Evolutionary conservation across 2,888 invertebrate species (phyloP).

Genomic region (Parelbella ahira): DNA sequence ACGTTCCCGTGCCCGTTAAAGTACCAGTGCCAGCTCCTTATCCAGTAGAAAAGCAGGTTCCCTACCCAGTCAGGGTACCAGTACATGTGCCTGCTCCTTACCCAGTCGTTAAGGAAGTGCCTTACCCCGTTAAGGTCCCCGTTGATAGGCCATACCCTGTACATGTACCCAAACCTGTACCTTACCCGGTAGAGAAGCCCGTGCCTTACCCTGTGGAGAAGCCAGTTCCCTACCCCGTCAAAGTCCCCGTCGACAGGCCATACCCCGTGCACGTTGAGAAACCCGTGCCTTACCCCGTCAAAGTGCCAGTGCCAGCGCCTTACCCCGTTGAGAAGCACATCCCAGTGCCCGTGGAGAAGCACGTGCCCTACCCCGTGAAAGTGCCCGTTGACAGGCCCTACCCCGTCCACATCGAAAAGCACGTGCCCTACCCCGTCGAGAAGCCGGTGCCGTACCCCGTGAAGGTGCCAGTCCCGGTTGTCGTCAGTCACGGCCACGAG

Average conservation of each 20-base stretch:
- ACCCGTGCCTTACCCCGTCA: slow-evolving; percentile 83
- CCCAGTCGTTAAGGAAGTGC: slow-evolving; percentile 83
- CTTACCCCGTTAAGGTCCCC: slow-evolving; percentile 75
- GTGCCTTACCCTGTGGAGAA: slow-evolving; percentile 86
- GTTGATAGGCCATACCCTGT: slow-evolving; percentile 86
- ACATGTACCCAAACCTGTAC: slow-evolving; percentile 83
- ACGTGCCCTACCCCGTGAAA: slow-evolving; percentile 72
- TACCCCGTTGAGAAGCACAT: slow-evolving; percentile 87
- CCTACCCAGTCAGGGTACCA: slow-evolving; percentile 86
- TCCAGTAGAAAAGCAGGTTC: slow-evolving; percentile 84
- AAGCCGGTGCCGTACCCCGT: slow-evolving; percentile 85
- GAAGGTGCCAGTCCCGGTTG: slow-evolving; percentile 77
- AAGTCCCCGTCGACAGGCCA: slow-evolving; percentile 75
- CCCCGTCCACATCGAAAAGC: slow-evolving; percentile 85
- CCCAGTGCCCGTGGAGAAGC: slow-evolving; percentile 84
- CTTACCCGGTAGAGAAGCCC: slow-evolving; percentile 84
- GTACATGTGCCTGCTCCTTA: slow-evolving; percentile 83
- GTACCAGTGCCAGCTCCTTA: slow-evolving; percentile 85
- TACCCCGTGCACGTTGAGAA: slow-evolving; percentile 80
- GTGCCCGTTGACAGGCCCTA: slow-evolving; percentile 86
- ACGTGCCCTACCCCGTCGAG: slow-evolving; percentile 84
- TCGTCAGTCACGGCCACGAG: slow-evolving; percentile 69
- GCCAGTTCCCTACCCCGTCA: slow-evolving; percentile 78
- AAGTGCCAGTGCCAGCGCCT: slow-evolving; percentile 84
- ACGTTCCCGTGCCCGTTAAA: slow-evolving; percentile 84